These are phyloP conservation scores for Myiotriccus ornatus DNA, from an alignment of 2,797 vertebrate genomes.

Conservation along the genomic window DNA sequence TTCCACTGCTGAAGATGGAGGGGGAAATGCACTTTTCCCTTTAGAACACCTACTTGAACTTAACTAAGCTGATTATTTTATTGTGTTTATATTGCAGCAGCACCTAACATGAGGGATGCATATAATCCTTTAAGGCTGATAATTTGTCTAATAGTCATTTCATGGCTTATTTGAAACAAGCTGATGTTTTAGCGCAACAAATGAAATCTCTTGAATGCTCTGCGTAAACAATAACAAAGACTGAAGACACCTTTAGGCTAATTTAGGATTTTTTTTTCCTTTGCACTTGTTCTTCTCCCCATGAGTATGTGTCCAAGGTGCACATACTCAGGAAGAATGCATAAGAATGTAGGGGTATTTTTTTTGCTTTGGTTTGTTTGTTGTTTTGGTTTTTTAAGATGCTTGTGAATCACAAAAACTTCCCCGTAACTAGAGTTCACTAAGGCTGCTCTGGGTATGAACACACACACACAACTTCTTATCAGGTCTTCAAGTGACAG, in stretches of 20 bases:
- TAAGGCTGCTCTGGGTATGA: neutral
- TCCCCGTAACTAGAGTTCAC: neutral
- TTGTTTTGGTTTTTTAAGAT: neutral
- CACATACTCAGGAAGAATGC: neutral
- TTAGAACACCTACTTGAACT: slow-evolving; percentile 13
- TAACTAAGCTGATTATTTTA: slow-evolving; percentile 23
- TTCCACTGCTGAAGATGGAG: neutral
- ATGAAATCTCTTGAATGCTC: neutral
- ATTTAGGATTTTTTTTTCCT: neutral
- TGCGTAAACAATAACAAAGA: neutral
- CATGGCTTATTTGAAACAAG: slow-evolving; percentile 46
- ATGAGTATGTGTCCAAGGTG: neutral
- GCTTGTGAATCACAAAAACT: neutral
- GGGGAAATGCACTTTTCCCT: neutral
- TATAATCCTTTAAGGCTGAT: slow-evolving; percentile 35
- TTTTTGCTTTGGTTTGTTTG: neutral
- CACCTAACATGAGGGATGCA: neutral
- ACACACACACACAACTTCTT: neutral
- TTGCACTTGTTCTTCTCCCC: neutral
- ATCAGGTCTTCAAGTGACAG: neutral
- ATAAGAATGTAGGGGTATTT: neutral
- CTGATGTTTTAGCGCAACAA: neutral
- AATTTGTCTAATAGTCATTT: slow-evolving; percentile 39
- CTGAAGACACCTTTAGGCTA: neutral
- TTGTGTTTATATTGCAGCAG: neutral